Base-by-base conservation (phyloP, 2,888 invertebrate genomes). In the Labia minor region DNA sequence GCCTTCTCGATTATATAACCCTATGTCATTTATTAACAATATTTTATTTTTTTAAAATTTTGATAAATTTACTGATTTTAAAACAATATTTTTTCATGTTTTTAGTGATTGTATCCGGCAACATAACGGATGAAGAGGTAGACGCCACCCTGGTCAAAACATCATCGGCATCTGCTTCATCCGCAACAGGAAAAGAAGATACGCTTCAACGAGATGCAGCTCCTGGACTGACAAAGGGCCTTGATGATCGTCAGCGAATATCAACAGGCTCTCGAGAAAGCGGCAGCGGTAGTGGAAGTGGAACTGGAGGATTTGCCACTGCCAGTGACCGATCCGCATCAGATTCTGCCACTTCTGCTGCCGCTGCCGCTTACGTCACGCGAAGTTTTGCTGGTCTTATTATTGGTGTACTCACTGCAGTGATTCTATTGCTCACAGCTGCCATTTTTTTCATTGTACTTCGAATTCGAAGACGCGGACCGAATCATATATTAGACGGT, bases 401-500 rank as follows among this genome's bases (percentile, higher is more conserved):
- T 74, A 87, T 88, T 73, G 87, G 87, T 65, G 82, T 86, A 67
- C 80, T 89, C 72, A 85, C 86, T 62, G 86, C 87, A 65, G 85
- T 89, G 73, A 87, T 89, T 73, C 79, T 89, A 70, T 80, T 89
- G 74, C 81, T 88, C 68, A 82, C 86, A 70, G 85, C 83, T 63
- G 85, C 87, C 69, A 87, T 89, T 75, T 80, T 85, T 71, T 83
- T 88, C 77, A 86, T 89, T 77, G 83, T 86, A 73, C 82, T 85
- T 71, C 79, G 86, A 71, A 86, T 85, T 75, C 83, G 85, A 72
- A 81, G 82, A 70, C 75, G 81, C 62, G 82, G 81, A 72, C 76
- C 79, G 65, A 75, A 78, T 19, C 74, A 75, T 10, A 69, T 72
- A 19, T 6, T 26, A 3, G n/a, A 8, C n/a, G 49, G 49, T 4